These are phyloP conservation scores for Xenopus petersii DNA, from an alignment of 2,797 vertebrate genomes.

Conservation along the genomic window DNA sequence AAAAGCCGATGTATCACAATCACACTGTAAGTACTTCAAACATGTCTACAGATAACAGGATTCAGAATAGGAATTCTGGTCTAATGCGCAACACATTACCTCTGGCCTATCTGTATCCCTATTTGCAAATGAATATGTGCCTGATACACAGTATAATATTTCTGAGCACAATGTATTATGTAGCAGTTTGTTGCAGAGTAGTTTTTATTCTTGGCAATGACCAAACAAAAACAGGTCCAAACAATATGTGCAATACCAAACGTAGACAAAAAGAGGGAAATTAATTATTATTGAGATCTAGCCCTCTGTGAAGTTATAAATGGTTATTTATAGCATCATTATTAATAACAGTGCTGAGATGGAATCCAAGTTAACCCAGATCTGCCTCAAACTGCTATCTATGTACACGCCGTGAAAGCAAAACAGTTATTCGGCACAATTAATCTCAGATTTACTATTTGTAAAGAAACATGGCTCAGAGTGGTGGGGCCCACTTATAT, in stretches of 20 bases:
- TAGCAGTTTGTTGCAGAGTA: no score
- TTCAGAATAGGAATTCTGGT: background rate
- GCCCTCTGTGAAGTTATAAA: slow-evolving; percentile 16
- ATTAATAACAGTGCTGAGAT: slow-evolving; percentile 21
- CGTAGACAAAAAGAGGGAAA: background rate
- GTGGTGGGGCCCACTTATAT: no score
- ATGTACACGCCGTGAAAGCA: slow-evolving; percentile 24
- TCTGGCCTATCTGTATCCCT: background rate
- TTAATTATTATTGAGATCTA: background rate
- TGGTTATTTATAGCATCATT: slow-evolving; percentile 23
- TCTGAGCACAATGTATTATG: no score
- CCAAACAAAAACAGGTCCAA: background rate
- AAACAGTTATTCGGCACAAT: slow-evolving; percentile 12
- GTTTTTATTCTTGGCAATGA: background rate
- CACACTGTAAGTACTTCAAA: background rate
- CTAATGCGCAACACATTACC: background rate
- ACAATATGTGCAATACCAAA: background rate
- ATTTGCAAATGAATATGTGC: no score
- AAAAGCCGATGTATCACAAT: background rate
- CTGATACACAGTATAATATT: no score
- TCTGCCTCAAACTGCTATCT: slow-evolving; percentile 30
- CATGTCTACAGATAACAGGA: background rate
- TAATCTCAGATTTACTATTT: no score
- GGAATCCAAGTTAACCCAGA: slow-evolving; percentile 26
- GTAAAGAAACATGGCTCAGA: no score